Conservation (phyloP, 1,140 invertebrate genomes). For the Drosophila fuyamai region DNA sequence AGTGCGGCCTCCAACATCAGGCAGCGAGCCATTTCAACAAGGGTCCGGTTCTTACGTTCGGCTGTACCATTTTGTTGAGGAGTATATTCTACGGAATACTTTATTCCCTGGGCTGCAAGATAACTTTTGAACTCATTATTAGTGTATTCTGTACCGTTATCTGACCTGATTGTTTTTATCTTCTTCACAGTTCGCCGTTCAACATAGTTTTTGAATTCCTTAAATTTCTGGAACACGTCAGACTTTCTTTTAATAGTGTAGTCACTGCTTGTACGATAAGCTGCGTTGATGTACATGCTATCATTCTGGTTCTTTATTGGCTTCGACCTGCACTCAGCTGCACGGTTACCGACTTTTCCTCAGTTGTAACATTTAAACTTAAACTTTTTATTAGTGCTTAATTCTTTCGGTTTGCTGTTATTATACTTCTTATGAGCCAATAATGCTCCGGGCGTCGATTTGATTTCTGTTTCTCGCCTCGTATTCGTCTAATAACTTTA, state of each 20-base stretch:
- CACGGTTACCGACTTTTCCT: slow-evolving; percentile 1
- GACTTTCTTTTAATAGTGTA: slow-evolving; percentile 6
- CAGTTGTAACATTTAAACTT: slow-evolving; percentile 18
- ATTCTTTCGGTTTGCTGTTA: neutral
- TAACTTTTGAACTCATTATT: slow-evolving; percentile 13
- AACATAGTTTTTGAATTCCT: slow-evolving; percentile 8
- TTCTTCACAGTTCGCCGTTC: slow-evolving; percentile 14
- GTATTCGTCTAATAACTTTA: slow-evolving; percentile 6
- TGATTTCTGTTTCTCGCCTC: neutral
- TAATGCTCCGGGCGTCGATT: slow-evolving; percentile 1
- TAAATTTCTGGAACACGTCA: slow-evolving; percentile 5
- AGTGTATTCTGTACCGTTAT: slow-evolving; percentile 5
- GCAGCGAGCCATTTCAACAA: slow-evolving; percentile 48
- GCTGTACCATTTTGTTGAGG: slow-evolving; percentile 19
- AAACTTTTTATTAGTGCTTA: slow-evolving; percentile 5
- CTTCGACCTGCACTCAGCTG: slow-evolving; percentile 15
- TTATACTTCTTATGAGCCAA: slow-evolving; percentile 1
- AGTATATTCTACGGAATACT: slow-evolving; percentile 13
- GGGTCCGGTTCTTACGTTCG: slow-evolving; percentile 15
- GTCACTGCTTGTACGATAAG: slow-evolving; percentile 7
- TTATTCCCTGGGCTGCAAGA: slow-evolving; percentile 2
- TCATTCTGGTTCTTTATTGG: slow-evolving; percentile 8
- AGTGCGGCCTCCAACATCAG: slow-evolving; percentile 11
- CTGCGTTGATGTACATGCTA: slow-evolving; percentile 13
- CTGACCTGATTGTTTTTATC: slow-evolving; percentile 8